phyloP scores from a whole-genome alignment of 1,140 invertebrate species.

The Heliconius hermathena region DNA sequence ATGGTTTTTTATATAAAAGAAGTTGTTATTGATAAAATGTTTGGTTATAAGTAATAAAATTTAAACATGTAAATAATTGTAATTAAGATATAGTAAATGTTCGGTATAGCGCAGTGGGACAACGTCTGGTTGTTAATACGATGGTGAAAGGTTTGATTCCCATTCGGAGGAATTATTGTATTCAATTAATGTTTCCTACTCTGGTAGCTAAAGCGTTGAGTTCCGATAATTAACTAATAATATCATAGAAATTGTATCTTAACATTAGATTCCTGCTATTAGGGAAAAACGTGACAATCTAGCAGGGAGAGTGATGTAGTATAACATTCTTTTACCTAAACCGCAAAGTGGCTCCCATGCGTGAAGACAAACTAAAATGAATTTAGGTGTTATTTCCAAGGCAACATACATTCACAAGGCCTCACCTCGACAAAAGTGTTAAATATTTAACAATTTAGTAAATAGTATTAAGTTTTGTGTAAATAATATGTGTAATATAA shows the following conservation, averaged over 20 bases:
- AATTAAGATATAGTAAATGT: no score
- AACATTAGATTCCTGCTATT: neutral
- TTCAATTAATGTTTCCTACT: neutral
- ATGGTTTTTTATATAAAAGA: neutral
- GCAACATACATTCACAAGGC: neutral
- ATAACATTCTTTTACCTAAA: neutral
- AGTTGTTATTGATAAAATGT: neutral
- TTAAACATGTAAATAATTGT: no score
- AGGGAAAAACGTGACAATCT: no score
- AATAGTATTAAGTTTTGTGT: neutral
- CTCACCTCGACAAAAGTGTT: constrained; percentile 9
- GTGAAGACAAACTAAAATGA: neutral
- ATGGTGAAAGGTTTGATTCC: neutral
- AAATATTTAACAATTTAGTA: constrained; percentile 1
- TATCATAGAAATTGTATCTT: neutral
- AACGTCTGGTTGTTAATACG: neutral
- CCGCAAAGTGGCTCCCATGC: neutral
- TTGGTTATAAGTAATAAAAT: neutral
- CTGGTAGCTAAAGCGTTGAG: neutral
- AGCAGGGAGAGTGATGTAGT: neutral
- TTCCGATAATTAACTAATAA: neutral
- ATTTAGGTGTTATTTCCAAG: constrained; percentile 8
- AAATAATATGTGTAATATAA: constrained; percentile 6
- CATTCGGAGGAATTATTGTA: neutral
- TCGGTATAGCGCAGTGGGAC: neutral